A percentile compares a stretch with the other conserved stretches of the same genome.
Conservation (phyloP, 1,140 invertebrate species). For the Diabrotica undecimpunctata region DNA sequence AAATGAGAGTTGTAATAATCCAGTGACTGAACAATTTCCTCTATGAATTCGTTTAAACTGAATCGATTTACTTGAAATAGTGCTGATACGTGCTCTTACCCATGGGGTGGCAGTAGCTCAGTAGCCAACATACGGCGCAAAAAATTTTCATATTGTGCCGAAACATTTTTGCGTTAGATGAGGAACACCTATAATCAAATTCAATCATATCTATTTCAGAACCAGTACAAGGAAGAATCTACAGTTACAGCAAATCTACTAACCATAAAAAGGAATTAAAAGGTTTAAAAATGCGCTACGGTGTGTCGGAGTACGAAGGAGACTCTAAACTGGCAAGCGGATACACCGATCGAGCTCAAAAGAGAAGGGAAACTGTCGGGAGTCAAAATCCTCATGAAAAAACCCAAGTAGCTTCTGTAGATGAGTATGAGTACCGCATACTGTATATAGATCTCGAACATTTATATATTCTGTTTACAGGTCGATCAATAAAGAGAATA, state of each 20-base stretch:
- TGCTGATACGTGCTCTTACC: no score
- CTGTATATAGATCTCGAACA: neutral
- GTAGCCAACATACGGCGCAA: no score
- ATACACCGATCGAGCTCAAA: conserved; percentile 78
- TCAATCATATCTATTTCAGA: neutral
- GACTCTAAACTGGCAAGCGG: conserved; percentile 43
- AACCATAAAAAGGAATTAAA: conserved; percentile 70
- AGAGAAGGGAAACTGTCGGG: conserved; percentile 70
- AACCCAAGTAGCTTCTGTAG: conserved; percentile 72
- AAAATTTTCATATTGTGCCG: neutral
- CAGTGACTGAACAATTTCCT: no score
- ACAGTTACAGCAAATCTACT: conserved; percentile 28
- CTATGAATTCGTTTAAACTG: no score
- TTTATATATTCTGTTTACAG: conserved; percentile 48
- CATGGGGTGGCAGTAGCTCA: no score
- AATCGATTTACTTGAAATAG: no score
- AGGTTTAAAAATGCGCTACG: conserved; percentile 79
- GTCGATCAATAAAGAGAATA: conserved; percentile 72
- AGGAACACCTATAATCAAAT: neutral
- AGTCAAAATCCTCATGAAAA: conserved; percentile 80
- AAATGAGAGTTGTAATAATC: no score
- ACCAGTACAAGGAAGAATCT: neutral
- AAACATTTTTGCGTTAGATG: neutral
- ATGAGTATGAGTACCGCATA: conserved; percentile 59
- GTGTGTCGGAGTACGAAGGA: conserved; percentile 56